Evolutionary conservation across 92 coral and sea anemone genomes (phyloP).

Genomic region (Parazoanthus atlanticus): DNA sequence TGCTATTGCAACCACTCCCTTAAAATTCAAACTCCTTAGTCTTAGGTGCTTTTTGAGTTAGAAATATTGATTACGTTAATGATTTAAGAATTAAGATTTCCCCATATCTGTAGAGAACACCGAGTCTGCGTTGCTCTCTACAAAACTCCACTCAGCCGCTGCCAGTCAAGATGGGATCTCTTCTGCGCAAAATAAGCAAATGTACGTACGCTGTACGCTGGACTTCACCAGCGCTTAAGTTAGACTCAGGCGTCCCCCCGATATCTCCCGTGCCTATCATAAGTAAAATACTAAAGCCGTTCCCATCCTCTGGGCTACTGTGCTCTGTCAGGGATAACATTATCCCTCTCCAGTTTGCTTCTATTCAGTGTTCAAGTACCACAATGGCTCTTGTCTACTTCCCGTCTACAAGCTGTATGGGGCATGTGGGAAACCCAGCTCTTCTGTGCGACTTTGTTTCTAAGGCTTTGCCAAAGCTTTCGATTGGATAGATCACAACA

Average conservation of each 20-base stretch:
- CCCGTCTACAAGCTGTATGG: slow-evolving; percentile 37
- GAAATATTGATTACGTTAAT: no score
- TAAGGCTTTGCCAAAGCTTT: no score
- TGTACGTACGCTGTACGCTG: slow-evolving; percentile 22
- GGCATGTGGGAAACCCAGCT: slow-evolving; percentile 12
- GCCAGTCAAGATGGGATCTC: slow-evolving; percentile 20
- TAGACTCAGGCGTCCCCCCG: slow-evolving; percentile 12
- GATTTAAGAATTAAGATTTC: no score
- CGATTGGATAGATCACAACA: no score
- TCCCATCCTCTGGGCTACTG: slow-evolving; percentile 26
- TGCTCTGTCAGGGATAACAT: neutral
- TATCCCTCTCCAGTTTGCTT: slow-evolving; percentile 32
- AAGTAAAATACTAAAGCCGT: slow-evolving; percentile 29
- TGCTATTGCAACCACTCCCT: no score
- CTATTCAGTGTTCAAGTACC: slow-evolving; percentile 33
- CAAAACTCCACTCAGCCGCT: slow-evolving; percentile 36
- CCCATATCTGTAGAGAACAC: slow-evolving; percentile 19
- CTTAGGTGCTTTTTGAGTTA: no score
- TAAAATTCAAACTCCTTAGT: no score
- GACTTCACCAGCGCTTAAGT: slow-evolving; percentile 21
- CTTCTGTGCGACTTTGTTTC: no score
- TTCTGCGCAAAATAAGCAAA: slow-evolving; percentile 26
- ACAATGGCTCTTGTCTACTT: slow-evolving; percentile 39
- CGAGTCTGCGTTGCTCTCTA: slow-evolving; percentile 26
- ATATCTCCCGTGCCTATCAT: slow-evolving; percentile 31